phyloP scores from a whole-genome alignment of 2,113 vertebrate species.

The Morone chrysops region DNA sequence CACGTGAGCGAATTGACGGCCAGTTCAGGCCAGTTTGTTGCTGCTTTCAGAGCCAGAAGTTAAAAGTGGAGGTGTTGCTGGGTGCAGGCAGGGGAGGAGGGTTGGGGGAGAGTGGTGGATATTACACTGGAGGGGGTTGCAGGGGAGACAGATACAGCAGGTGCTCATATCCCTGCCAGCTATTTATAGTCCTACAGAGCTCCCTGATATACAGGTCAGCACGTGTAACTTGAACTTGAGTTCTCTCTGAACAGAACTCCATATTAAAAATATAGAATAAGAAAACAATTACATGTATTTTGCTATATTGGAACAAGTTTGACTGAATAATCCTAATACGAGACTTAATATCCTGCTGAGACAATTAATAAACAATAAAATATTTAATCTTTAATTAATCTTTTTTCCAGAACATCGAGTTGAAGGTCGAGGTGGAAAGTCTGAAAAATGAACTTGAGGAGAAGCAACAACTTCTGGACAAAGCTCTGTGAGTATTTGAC shows the following conservation, averaged over 20 bases:
- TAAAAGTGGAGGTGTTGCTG: slow-evolving; percentile 76
- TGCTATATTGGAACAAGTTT: neutral
- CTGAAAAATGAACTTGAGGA: slow-evolving; percentile 93
- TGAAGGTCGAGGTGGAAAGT: slow-evolving; percentile 96
- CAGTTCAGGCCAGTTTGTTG: slow-evolving; percentile 33
- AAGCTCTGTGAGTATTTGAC: slow-evolving; percentile 86
- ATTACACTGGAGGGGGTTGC: neutral
- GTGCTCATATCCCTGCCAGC: slow-evolving; percentile 52
- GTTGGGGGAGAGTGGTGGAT: neutral
- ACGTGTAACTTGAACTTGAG: slow-evolving; percentile 22
- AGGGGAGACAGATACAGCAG: slow-evolving; percentile 57
- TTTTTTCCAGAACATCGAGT: slow-evolving; percentile 91
- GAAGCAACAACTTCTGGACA: slow-evolving; percentile 88
- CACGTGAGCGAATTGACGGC: neutral
- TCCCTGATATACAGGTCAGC: slow-evolving; percentile 39
- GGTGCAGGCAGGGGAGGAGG: slow-evolving; percentile 3
- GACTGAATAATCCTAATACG: neutral
- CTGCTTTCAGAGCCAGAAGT: slow-evolving; percentile 39
- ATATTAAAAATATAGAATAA: neutral
- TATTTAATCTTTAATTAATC: neutral
- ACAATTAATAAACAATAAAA: neutral
- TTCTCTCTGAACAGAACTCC: slow-evolving; percentile 1
- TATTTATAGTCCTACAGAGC: slow-evolving; percentile 64
- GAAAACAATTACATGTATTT: neutral
- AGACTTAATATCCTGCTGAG: neutral